Percentiles rank a stretch among this genome's conserved stretches.
Conservation (phyloP, 2,888 invertebrate genomes). For the Thera britannica region DNA sequence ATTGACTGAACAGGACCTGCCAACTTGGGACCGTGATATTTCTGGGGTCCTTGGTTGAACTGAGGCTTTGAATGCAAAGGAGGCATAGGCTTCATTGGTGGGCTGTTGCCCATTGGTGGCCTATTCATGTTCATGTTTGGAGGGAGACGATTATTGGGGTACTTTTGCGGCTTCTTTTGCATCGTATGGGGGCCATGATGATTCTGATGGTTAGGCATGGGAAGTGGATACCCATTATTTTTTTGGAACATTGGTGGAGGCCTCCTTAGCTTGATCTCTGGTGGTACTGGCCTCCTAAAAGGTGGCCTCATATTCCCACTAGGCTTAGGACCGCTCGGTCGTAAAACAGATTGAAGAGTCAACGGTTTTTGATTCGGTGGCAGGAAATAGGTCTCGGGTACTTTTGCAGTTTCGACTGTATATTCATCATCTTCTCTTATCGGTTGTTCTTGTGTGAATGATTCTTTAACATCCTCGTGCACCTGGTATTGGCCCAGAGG, state of each 20-base stretch:
- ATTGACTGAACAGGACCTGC: conserved; percentile 55
- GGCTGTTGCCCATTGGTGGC: conserved; percentile 51
- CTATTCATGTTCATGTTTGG: conserved; percentile 59
- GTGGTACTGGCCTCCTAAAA: conserved; percentile 72
- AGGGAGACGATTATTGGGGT: conserved; percentile 54
- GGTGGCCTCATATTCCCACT: conserved; percentile 64
- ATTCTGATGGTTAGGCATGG: conserved; percentile 66
- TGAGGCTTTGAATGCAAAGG: conserved; percentile 50
- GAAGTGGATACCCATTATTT: conserved; percentile 63
- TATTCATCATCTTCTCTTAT: conserved; percentile 73
- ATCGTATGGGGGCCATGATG: conserved; percentile 56
- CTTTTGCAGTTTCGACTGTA: conserved; percentile 60
- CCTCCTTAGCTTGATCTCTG: conserved; percentile 77
- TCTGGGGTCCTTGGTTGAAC: conserved; percentile 40
- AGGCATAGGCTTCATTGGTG: conserved; percentile 70
- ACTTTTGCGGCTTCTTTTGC: conserved; percentile 62
- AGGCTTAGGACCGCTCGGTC: conserved; percentile 65
- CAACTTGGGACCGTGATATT: conserved; percentile 47
- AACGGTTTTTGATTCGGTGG: conserved; percentile 73
- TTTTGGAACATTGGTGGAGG: conserved; percentile 62
- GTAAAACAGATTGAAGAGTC: conserved; percentile 75
- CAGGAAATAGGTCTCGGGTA: conserved; percentile 65
- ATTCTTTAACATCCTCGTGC: conserved; percentile 67
- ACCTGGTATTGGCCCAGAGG: conserved; percentile 65
- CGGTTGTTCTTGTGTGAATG: conserved; percentile 65